phyloP scores from a whole-genome alignment of 1,140 invertebrate genomes.

The Drosophila simulans region DNA sequence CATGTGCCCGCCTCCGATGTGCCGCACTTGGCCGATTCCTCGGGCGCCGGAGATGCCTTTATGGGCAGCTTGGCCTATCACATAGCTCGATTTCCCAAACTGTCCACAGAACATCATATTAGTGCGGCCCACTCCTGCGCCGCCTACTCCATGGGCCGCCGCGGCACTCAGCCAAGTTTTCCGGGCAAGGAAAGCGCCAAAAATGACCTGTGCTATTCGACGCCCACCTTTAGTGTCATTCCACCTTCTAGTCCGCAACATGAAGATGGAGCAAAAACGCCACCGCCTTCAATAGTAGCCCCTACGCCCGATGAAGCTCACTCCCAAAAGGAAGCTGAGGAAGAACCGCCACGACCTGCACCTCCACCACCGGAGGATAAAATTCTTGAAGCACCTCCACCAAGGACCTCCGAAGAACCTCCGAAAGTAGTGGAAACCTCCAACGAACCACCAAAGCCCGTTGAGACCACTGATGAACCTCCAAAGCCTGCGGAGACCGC shows the following conservation, averaged over 20 bases:
- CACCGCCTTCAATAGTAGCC: neutral
- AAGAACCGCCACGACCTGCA: neutral
- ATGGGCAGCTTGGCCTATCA: conserved; percentile 93
- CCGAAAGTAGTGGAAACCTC: too few relatives aligned
- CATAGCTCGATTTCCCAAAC: conserved; percentile 86
- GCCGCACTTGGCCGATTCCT: conserved; percentile 90
- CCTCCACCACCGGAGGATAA: neutral
- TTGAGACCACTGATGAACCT: neutral
- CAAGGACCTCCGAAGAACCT: neutral
- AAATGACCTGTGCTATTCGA: conserved; percentile 9
- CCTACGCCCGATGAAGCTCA: neutral
- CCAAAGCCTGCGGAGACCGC: neutral
- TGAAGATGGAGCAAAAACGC: neutral
- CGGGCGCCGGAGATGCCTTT: conserved; percentile 96
- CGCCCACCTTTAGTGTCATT: conserved; percentile 33
- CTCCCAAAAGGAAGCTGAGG: neutral
- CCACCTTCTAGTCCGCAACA: neutral
- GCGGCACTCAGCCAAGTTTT: conserved; percentile 91
- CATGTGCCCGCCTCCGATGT: conserved; percentile 88
- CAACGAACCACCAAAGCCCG: neutral
- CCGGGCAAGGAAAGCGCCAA: conserved; percentile 21
- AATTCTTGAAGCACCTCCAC: neutral
- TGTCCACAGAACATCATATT: conserved; percentile 88
- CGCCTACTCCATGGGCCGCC: conserved; percentile 89
- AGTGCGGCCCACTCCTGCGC: conserved; percentile 90